Conservation (phyloP, 2,797 vertebrate species). For the Bufotes viridis region DNA sequence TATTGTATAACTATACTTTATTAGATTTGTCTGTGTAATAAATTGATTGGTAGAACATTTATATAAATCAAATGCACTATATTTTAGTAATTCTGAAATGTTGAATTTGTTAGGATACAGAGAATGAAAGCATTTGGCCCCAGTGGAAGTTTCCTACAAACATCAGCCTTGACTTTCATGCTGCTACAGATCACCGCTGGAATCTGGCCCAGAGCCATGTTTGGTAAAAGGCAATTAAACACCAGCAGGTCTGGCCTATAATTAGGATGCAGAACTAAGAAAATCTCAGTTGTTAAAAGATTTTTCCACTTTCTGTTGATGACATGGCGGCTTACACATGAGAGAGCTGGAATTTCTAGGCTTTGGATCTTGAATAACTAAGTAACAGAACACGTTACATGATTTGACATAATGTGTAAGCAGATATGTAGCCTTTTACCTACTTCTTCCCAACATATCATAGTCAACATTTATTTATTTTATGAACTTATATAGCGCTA, state of each 20-base stretch:
- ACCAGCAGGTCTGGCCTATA: conserved; percentile 35
- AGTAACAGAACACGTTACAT: background rate
- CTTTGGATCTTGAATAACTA: background rate
- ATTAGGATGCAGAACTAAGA: conserved; percentile 39
- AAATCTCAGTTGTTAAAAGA: conserved; percentile 1
- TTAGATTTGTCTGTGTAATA: background rate
- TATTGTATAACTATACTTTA: background rate
- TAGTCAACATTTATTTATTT: background rate
- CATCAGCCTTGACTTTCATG: conserved; percentile 17
- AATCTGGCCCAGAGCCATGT: conserved; percentile 35
- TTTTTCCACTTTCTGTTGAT: conserved; percentile 39
- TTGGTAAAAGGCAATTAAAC: conserved; percentile 41
- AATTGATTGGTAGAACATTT: background rate
- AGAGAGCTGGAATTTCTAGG: background rate
- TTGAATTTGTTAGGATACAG: background rate
- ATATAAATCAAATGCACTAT: background rate
- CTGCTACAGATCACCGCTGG: conserved; percentile 43
- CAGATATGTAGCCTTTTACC: no score
- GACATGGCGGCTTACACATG: background rate
- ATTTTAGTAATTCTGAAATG: background rate
- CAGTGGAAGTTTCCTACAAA: conserved; percentile 42
- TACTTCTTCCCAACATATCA: background rate
- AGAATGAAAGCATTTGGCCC: background rate
- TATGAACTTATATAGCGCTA: no score
- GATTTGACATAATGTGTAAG: background rate